These are phyloP conservation scores for Cavia porcellus DNA, from an alignment of 2,113 vertebrate genomes.

Conservation along the genomic window DNA sequence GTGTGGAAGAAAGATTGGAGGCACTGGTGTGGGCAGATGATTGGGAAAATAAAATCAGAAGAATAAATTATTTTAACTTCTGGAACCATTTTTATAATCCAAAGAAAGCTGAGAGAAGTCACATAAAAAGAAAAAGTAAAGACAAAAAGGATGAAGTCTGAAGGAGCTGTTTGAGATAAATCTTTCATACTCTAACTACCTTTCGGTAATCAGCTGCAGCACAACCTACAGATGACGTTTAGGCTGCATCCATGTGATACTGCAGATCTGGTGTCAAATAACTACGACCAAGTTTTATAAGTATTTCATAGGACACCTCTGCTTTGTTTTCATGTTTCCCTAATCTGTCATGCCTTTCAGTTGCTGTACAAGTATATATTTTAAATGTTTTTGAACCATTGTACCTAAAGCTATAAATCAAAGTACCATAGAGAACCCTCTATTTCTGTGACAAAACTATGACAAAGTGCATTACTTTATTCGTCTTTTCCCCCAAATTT, in stretches of 20 bases:
- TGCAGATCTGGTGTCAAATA: not conserved
- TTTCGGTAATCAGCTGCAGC: not conserved
- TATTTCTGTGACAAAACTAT: not conserved
- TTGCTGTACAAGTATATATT: not conserved
- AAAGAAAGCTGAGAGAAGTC: not conserved
- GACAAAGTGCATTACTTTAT: no score
- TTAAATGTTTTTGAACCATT: not conserved
- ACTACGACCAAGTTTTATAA: not conserved
- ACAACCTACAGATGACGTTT: not conserved
- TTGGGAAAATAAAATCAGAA: not conserved
- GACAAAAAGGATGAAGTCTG: not conserved
- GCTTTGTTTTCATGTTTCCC: not conserved
- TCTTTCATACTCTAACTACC: not conserved
- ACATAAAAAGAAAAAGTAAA: not conserved
- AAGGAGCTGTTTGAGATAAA: not conserved
- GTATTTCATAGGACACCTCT: not conserved
- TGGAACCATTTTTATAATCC: constrained; percentile 15
- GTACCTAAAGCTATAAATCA: no score
- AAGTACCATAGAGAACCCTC: not conserved
- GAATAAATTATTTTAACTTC: not conserved
- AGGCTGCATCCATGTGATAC: not conserved
- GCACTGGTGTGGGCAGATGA: not conserved
- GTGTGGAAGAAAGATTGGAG: not conserved
- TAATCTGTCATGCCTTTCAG: not conserved
- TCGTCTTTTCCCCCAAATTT: not conserved